phyloP scores from a whole-genome alignment of 1,140 invertebrate species.

The Drosophila pseudoananassae region DNA sequence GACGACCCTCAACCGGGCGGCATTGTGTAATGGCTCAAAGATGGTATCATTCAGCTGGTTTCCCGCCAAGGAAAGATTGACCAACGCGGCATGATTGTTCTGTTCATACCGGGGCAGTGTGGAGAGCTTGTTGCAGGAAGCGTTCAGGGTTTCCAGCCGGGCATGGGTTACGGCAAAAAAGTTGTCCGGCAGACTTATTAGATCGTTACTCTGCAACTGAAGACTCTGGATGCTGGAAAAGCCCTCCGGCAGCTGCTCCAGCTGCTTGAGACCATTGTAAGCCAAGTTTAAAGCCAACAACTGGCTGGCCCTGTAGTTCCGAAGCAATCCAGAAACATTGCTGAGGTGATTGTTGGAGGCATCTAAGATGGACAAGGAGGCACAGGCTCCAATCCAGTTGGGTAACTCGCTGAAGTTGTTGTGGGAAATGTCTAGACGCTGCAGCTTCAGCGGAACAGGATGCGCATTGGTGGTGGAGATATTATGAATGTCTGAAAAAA shows the following conservation, averaged over 20 bases:
- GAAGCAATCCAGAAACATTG: slow-evolving; percentile 89
- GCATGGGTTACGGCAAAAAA: slow-evolving; percentile 89
- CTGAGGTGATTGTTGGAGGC: slow-evolving; percentile 90
- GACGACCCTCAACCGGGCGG: slow-evolving; percentile 88
- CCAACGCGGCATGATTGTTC: slow-evolving; percentile 86
- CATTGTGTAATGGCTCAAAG: slow-evolving; percentile 88
- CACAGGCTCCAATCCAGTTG: slow-evolving; percentile 91
- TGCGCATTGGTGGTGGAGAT: slow-evolving; percentile 59
- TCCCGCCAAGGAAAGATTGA: slow-evolving; percentile 90
- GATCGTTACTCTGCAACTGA: slow-evolving; percentile 91
- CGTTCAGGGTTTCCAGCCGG: slow-evolving; percentile 89
- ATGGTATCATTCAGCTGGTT: slow-evolving; percentile 91
- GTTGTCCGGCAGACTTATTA: slow-evolving; percentile 89
- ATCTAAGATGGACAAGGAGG: slow-evolving; percentile 89
- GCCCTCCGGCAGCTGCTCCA: slow-evolving; percentile 88
- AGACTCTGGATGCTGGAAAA: slow-evolving; percentile 89
- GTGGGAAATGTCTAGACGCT: slow-evolving; percentile 91
- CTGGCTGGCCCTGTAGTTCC: slow-evolving; percentile 89
- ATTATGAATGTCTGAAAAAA: slow-evolving; percentile 76
- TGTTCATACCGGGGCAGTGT: slow-evolving; percentile 87
- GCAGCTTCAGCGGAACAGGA: slow-evolving; percentile 86
- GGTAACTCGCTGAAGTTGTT: slow-evolving; percentile 91
- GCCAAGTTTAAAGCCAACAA: slow-evolving; percentile 90
- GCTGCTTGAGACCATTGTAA: slow-evolving; percentile 89
- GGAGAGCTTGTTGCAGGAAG: slow-evolving; percentile 90